These are phyloP conservation scores for Automeris io DNA, from an alignment of 2,888 invertebrate species.

Conservation along the genomic window DNA sequence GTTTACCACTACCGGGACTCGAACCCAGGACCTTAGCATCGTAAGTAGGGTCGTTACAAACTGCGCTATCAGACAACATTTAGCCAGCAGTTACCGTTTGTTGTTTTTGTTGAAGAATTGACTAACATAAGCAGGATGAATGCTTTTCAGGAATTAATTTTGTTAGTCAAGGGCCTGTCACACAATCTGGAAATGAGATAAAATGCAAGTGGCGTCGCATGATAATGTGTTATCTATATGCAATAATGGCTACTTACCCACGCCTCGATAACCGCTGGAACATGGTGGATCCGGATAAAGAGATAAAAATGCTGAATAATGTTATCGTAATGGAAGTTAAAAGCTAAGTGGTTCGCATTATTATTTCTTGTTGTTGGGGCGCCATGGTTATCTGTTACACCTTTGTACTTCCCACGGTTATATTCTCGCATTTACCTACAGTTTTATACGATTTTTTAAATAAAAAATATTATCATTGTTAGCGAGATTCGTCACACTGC, in stretches of 20 bases:
- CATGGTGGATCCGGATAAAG: constrained; percentile 4
- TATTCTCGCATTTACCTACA: not conserved
- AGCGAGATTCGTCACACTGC: no score
- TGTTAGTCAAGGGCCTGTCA: not conserved
- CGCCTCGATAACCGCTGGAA: constrained; percentile 5
- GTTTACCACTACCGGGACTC: no score
- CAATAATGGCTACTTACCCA: constrained; percentile 8
- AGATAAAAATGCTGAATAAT: constrained; percentile 8
- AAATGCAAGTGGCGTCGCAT: constrained; percentile 2
- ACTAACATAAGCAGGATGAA: no score
- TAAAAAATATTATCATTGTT: no score
- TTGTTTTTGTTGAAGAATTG: no score
- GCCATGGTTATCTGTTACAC: not conserved
- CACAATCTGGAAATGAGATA: not conserved
- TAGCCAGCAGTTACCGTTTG: no score
- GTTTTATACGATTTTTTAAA: not conserved
- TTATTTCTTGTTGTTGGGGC: not conserved
- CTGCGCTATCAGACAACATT: no score
- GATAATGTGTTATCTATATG: constrained; percentile 7
- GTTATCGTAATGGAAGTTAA: constrained; percentile 8
- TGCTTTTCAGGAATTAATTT: not conserved
- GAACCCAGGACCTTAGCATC: no score
- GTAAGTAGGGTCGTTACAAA: no score
- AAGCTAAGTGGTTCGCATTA: not conserved
- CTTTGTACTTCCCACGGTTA: not conserved